phyloP scores from a whole-genome alignment of 2,113 vertebrate genomes.

The Phalacrocorax carbo region DNA sequence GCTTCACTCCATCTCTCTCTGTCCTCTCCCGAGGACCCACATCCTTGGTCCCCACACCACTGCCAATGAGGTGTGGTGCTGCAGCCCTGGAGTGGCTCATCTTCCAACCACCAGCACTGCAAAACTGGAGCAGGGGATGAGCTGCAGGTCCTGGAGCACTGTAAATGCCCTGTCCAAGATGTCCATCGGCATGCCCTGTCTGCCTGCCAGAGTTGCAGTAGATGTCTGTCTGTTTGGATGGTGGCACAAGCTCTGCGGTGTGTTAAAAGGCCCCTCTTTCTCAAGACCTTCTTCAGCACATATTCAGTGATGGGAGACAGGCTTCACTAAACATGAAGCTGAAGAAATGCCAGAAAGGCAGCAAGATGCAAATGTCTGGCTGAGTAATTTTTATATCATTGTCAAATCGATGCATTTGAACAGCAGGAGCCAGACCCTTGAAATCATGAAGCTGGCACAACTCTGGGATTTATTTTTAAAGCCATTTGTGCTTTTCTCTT shows the following conservation, averaged over 20 bases:
- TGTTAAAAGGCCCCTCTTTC: neutral
- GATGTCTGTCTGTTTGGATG: neutral
- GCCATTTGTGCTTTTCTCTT: neutral
- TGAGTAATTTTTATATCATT: neutral
- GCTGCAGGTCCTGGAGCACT: neutral
- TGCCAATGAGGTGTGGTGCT: neutral
- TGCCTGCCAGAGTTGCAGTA: neutral
- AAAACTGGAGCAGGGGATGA: neutral
- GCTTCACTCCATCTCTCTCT: neutral
- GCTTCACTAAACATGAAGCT: neutral
- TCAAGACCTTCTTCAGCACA: neutral
- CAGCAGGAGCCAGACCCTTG: neutral
- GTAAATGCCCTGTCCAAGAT: neutral
- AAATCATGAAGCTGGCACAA: neutral
- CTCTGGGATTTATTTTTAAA: neutral
- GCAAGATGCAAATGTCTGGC: neutral
- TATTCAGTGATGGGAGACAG: neutral
- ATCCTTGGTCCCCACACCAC: accelerated
- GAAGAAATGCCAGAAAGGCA: neutral
- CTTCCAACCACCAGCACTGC: neutral
- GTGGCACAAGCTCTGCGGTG: neutral
- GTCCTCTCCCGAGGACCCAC: neutral
- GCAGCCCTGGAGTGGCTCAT: neutral
- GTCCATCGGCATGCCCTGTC: accelerated
- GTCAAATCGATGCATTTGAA: neutral